Percentiles rank a stretch among this genome's conserved stretches.
Conservation (phyloP, 2,888 invertebrate genomes). For the Plutella xylostella region DNA sequence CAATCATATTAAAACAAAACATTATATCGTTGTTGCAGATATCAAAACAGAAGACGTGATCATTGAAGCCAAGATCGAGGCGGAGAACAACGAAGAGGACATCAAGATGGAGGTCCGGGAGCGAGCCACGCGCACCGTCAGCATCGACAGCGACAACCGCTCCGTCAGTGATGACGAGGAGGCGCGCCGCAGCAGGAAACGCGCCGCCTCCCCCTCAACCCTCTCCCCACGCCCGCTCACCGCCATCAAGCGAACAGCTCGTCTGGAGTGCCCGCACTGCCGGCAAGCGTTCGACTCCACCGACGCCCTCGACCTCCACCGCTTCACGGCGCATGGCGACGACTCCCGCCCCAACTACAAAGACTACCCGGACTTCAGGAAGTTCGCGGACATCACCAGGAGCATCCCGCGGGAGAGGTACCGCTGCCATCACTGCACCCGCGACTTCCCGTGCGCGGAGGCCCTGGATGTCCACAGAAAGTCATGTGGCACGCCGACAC, state of each 20-base stretch:
- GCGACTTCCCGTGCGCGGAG: slow-evolving; percentile 78
- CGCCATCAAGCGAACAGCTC: slow-evolving; percentile 37
- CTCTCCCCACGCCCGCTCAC: slow-evolving; percentile 47
- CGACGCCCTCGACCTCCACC: slow-evolving; percentile 78
- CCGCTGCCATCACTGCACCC: slow-evolving; percentile 76
- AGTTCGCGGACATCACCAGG: slow-evolving; percentile 77
- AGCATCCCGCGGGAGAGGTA: slow-evolving; percentile 70
- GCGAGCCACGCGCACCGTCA: slow-evolving; percentile 47
- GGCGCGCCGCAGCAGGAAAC: slow-evolving; percentile 41
- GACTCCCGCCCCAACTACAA: slow-evolving; percentile 75
- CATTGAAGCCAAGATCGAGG: slow-evolving; percentile 56
- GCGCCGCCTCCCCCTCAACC: slow-evolving; percentile 51
- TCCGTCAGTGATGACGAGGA: slow-evolving; percentile 66
- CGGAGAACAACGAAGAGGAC: slow-evolving; percentile 34
- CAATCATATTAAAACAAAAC: slow-evolving; percentile 49
- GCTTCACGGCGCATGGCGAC: slow-evolving; percentile 71
- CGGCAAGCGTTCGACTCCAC: slow-evolving; percentile 79
- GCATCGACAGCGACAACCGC: slow-evolving; percentile 68
- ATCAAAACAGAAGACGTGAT: slow-evolving; percentile 63
- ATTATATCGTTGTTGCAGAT: slow-evolving; percentile 59
- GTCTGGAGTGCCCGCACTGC: slow-evolving; percentile 78
- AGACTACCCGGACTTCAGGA: slow-evolving; percentile 85
- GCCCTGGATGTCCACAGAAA: slow-evolving; percentile 77
- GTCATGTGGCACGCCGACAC: slow-evolving; percentile 43
- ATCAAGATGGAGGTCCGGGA: slow-evolving; percentile 42